Evolutionary conservation across 2,797 vertebrate species (phyloP).

Genomic region (Sebastes melanostomus): DNA sequence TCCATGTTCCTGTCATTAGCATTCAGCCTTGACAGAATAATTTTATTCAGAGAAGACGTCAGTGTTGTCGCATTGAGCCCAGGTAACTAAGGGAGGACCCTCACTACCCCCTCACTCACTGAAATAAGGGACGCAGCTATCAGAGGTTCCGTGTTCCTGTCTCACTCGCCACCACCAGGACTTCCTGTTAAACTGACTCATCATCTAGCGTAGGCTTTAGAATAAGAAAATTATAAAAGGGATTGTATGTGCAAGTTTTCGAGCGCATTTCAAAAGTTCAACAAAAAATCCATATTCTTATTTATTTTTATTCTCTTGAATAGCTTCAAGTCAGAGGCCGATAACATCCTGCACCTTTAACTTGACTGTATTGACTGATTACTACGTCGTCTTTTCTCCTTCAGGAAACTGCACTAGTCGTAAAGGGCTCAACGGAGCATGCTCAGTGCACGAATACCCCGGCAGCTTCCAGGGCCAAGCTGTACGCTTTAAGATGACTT

Average conservation of each 20-base stretch:
- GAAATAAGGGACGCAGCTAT: neutral
- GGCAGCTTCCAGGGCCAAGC: slow-evolving; percentile 88
- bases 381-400: neutral
- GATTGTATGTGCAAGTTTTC: neutral
- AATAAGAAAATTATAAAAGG: neutral
- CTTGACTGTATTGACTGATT: neutral
- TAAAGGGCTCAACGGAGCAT: slow-evolving; percentile 93
- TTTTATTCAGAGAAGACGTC: slow-evolving; percentile 35
- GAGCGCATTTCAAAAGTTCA: neutral
- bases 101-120: neutral
- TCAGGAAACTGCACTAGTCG: slow-evolving; percentile 89
- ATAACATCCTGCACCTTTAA: neutral
- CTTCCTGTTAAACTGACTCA: slow-evolving; percentile 15
- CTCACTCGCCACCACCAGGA: neutral
- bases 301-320: no score
- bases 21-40: slow-evolving; percentile 67
- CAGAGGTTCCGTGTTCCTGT: neutral
- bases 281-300: neutral
- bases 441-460: slow-evolving; percentile 92
- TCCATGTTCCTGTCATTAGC: slow-evolving; percentile 49
- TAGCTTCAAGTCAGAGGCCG: no score
- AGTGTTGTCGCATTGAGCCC: neutral
- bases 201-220: neutral
- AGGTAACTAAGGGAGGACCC: neutral
- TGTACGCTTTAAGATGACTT: slow-evolving; percentile 95